Evolutionary conservation across 2,888 invertebrate species (phyloP).

Genomic region (Bellardia bayeri): DNA sequence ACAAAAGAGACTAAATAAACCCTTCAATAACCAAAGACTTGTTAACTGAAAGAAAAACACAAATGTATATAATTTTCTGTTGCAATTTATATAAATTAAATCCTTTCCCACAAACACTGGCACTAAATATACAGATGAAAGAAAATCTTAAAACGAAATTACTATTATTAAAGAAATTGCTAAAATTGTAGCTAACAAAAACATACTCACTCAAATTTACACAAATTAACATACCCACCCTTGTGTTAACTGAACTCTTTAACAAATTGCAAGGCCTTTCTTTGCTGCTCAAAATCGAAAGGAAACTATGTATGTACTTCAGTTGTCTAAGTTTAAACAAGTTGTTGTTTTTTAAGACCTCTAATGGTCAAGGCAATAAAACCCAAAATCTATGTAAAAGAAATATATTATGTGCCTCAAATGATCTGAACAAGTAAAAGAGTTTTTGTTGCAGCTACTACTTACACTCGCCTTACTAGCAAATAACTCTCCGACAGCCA

Average conservation of each 20-base stretch:
- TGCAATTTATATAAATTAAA: conserved; percentile 39
- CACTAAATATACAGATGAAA: neutral
- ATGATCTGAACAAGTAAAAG: neutral
- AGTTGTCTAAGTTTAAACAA: neutral
- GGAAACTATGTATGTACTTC: neutral
- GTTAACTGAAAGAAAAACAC: neutral
- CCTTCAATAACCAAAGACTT: conserved; percentile 36
- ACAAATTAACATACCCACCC: conserved; percentile 40
- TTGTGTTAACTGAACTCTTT: neutral
- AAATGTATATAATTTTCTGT: neutral
- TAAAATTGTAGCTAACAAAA: neutral
- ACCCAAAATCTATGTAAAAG: neutral
- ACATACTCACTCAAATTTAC: neutral
- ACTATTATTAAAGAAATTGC: conserved; percentile 52
- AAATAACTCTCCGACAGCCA: neutral
- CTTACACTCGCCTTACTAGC: neutral
- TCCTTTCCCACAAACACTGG: conserved; percentile 15
- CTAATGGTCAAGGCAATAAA: conserved; percentile 18
- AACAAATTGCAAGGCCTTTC: conserved; percentile 34
- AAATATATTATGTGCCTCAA: neutral
- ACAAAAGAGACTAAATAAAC: conserved; percentile 37
- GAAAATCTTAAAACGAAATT: conserved; percentile 20
- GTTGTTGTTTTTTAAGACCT: neutral
- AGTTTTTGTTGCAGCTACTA: neutral
- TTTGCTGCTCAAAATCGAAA: neutral